Evolutionary conservation across 2,888 invertebrate species (phyloP).

Genomic region (Trichacis sp.): DNA sequence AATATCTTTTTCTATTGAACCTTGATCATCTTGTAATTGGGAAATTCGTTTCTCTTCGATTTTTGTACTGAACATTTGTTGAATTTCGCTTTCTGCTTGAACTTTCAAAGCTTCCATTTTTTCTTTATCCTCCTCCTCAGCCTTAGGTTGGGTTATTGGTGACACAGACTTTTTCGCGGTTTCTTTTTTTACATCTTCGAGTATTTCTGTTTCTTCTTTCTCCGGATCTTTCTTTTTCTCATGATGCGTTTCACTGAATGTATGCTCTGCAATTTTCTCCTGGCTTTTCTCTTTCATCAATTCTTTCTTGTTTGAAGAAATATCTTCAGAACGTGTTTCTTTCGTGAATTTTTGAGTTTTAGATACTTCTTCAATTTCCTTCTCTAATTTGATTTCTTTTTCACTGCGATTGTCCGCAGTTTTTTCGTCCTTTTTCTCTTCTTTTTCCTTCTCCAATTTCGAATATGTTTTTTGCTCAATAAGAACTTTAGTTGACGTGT

Average conservation of each 20-base stretch:
- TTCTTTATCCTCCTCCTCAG: constrained; percentile 19
- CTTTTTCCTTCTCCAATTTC: not conserved
- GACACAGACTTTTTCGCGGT: not conserved
- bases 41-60: constrained; percentile 34
- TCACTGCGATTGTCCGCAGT: not conserved
- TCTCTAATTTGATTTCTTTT: constrained; percentile 13
- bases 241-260: not conserved
- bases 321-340: not conserved
- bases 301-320: not conserved
- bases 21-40: constrained; percentile 19
- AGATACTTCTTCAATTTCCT: constrained; percentile 2
- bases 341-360: not conserved
- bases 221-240: constrained; percentile 13
- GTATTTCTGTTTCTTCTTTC: not conserved
- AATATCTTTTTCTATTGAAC: constrained; percentile 17
- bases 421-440: not conserved
- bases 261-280: not conserved
- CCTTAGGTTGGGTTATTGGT: not conserved
- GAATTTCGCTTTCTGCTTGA: constrained; percentile 28
- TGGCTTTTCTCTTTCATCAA: not conserved
- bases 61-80: constrained; percentile 29
- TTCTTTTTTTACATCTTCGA: too few species aligned
- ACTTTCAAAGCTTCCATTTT: constrained; percentile 29
- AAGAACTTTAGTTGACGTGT: not conserved
- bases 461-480: not conserved